Conservation (phyloP, 2,797 vertebrate species). For the Pelobates cultripes region DNA sequence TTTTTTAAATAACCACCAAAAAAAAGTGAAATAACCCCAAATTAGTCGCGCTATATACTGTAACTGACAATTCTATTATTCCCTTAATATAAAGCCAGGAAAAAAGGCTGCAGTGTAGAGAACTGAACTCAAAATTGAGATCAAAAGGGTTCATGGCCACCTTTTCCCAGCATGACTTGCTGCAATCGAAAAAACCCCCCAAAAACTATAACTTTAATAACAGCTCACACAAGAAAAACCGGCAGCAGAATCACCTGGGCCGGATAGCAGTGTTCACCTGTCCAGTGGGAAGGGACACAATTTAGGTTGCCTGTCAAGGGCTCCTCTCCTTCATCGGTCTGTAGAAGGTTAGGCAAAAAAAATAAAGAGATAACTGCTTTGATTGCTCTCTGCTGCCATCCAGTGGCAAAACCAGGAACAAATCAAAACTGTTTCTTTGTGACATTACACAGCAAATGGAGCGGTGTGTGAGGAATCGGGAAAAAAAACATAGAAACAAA, state of each 20-base stretch:
- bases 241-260: slow-evolving; percentile 55
- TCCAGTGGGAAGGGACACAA: background rate
- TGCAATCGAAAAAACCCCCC: too few species aligned
- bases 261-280: slow-evolving; percentile 49
- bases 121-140: too few species aligned
- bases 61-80: too few species aligned
- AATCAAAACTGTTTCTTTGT: slow-evolving; percentile 15
- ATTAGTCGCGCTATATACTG: too few species aligned
- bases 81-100: too few species aligned
- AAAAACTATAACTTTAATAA: slow-evolving; percentile 54
- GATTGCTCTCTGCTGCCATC: slow-evolving; percentile 70
- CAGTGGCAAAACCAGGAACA: slow-evolving; percentile 57
- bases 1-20: too few species aligned
- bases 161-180: too few species aligned
- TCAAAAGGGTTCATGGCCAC: too few species aligned
- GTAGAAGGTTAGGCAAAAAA: background rate
- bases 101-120: too few species aligned
- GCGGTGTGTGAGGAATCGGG: background rate
- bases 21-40: too few species aligned
- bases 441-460: background rate
- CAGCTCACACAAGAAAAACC: slow-evolving; percentile 62
- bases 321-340: slow-evolving; percentile 20
- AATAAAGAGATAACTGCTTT: slow-evolving; percentile 19
- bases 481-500: background rate
- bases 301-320: background rate